Conservation (phyloP, 2,113 vertebrate genomes). For the Amazona guildingii region DNA sequence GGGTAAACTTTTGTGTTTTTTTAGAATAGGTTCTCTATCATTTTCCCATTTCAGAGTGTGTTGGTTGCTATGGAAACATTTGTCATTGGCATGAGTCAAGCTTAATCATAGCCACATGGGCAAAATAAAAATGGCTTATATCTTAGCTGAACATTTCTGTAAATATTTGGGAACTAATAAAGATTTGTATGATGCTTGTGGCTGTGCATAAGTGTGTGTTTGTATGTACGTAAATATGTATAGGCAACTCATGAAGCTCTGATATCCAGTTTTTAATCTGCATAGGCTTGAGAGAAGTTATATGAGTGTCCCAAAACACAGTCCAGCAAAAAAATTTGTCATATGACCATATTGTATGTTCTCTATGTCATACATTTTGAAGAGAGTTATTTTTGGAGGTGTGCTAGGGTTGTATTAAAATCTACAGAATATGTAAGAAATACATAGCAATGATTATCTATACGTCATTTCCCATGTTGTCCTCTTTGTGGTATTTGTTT, state of each 20-base stretch:
- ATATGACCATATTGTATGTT: not conserved
- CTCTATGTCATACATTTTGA: not conserved
- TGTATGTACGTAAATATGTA: not conserved
- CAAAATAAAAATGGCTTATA: not conserved
- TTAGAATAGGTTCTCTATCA: not conserved
- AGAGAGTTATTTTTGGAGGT: not conserved
- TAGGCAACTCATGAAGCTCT: not conserved
- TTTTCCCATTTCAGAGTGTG: not conserved
- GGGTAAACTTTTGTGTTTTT: not conserved
- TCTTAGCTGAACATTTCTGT: not conserved
- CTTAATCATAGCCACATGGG: slow-evolving; percentile 3
- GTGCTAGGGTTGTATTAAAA: not conserved
- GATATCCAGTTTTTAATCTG: not conserved
- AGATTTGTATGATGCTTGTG: not conserved
- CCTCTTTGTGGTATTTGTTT: not conserved
- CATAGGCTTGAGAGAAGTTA: not conserved
- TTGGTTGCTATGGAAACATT: slow-evolving; percentile 8
- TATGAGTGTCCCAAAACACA: not conserved
- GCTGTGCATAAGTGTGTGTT: not conserved
- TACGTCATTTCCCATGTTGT: not conserved
- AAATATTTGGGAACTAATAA: not conserved
- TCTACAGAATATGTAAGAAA: not conserved
- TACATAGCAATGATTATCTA: not conserved
- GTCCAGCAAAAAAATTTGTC: not conserved
- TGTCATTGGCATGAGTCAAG: not conserved